These are phyloP conservation scores for Australoheros facetus DNA, from an alignment of 2,797 vertebrate genomes.

Conservation along the genomic window DNA sequence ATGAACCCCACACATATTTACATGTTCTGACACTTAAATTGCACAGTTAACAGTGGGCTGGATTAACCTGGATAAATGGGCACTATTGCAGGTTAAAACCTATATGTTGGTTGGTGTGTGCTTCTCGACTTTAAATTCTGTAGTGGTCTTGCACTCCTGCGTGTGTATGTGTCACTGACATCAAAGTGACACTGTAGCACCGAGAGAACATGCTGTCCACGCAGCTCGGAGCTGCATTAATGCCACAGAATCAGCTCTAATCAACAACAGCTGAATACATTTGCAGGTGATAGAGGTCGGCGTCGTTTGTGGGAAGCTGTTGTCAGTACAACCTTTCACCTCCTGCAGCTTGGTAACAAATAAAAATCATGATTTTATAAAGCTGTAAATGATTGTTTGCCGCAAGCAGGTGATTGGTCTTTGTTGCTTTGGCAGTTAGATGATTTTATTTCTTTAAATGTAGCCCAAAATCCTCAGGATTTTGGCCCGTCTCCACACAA, in stretches of 20 bases:
- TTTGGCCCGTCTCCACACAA: background rate
- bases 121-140: background rate
- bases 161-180: background rate
- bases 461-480: background rate
- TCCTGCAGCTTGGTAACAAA: background rate
- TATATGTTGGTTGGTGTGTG: background rate
- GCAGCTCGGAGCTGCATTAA: background rate
- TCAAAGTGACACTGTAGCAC: background rate
- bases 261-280: slow-evolving; percentile 4
- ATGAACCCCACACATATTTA: background rate
- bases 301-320: background rate
- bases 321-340: background rate
- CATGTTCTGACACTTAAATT: background rate
- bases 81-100: background rate
- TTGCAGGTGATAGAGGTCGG: background rate
- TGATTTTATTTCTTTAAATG: background rate
- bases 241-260: background rate
- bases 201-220: background rate
- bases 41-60: background rate
- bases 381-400: background rate
- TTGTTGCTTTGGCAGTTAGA: background rate
- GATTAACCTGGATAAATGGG: background rate
- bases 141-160: too few species aligned
- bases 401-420: background rate
- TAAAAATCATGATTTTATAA: background rate